Percentiles rank a stretch among this genome's conserved stretches.
These are phyloP conservation scores for Melipona beecheii DNA, from an alignment of 2,888 invertebrate genomes.

Conservation along the genomic window DNA sequence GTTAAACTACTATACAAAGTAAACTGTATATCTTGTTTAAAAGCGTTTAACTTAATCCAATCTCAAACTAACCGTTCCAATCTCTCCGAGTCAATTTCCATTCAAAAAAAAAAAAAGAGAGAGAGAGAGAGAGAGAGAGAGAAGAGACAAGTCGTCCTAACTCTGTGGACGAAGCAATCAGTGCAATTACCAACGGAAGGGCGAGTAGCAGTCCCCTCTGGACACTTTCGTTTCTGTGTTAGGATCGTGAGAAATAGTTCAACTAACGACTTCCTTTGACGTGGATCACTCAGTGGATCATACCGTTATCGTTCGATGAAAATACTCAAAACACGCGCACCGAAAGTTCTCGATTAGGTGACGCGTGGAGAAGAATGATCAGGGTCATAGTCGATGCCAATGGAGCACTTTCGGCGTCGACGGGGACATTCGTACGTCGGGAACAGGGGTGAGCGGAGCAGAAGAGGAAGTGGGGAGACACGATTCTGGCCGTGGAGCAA, in stretches of 20 bases:
- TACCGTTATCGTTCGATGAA: background rate
- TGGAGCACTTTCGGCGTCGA: slow-evolving; percentile 52
- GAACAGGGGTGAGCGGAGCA: slow-evolving; percentile 4
- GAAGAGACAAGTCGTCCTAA: background rate
- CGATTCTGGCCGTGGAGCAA: slow-evolving; percentile 58
- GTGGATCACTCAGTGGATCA: background rate
- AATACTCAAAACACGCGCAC: background rate
- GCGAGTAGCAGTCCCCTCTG: background rate
- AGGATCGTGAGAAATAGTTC: background rate
- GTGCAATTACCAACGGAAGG: slow-evolving; percentile 8
- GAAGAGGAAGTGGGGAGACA: slow-evolving; percentile 27
- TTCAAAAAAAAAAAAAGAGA: background rate
- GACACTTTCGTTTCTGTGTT: background rate
- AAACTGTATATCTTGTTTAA: background rate
- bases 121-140: no score
- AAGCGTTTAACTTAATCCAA: background rate
- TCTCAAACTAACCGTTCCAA: background rate
- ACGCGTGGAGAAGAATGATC: slow-evolving; percentile 42
- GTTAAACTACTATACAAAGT: background rate
- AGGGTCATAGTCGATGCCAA: slow-evolving; percentile 47
- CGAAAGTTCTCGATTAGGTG: background rate
- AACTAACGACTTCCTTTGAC: slow-evolving; percentile 26
- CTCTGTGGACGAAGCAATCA: background rate
- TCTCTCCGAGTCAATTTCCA: background rate
- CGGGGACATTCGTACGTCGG: slow-evolving; percentile 41